Evolutionary conservation across 2,113 vertebrate species (phyloP), one percentile per base, ranked within the genome.

Genomic region (Bubalus kerabau): DNA sequence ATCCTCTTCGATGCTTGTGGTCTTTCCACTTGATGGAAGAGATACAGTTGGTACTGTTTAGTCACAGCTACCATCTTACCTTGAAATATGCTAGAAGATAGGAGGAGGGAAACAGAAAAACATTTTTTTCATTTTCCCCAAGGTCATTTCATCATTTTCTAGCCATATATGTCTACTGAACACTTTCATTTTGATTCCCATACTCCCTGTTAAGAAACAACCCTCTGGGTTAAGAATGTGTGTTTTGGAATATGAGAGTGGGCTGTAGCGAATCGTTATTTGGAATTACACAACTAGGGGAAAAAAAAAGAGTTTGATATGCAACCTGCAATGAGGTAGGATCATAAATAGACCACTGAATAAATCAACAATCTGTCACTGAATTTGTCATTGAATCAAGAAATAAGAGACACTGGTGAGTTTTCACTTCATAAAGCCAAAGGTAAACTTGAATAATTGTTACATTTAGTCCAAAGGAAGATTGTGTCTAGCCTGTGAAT

Each of bases 401-500:
- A 84, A 48, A 54, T 64, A 23, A 43, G 36, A 36, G 43, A 80
- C 76, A 62, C 54, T 36, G 59, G 57, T 62, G 40, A 82, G 15
- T 48, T 95, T 40, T 95, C 52, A 40, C 76, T 97, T 40, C 48
- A 52, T 91, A 0, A 3, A 95, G 64, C 94, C 92, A 96, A 90
- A 62, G 91, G 74, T 57, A 30, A 62, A 91, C 40, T 93, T 60
- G 56, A 87, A 30, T 6, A 92, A 83, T 62, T 94, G 78, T 90
- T 95, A 59, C 54, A 83, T 19, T 91, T 91, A 91, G 57, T 74
- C 30, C 57, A 96, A 98, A 98, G 32, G 52, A 54, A 98, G 81
- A 59, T 4, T 57, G 87, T 67, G 46, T 52, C 50, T 87, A 28
- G 14, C 24, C 88, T 76, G 26, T 3, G 17, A 96, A 92, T 30